These are phyloP conservation scores for Ellobium chinense DNA, from an alignment of 2,888 invertebrate species.

Conservation along the genomic window DNA sequence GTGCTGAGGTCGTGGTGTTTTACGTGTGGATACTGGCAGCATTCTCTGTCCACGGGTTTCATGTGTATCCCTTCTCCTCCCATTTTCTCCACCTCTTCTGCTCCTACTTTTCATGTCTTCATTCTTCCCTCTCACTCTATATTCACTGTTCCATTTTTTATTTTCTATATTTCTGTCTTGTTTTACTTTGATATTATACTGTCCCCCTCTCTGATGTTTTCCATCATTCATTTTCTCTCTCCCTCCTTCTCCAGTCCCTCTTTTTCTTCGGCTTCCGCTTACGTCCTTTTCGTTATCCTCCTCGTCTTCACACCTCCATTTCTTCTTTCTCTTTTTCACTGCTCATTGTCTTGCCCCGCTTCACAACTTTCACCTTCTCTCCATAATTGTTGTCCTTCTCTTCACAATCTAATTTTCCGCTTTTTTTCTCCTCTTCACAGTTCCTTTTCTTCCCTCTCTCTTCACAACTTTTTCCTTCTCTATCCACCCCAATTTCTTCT, in stretches of 20 bases:
- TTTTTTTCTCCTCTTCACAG: not conserved
- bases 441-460: not conserved
- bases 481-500: not conserved
- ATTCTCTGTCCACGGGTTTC: not conserved
- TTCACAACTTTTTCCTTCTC: not conserved
- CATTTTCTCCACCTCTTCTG: not conserved
- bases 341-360: not conserved
- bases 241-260: not conserved
- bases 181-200: not conserved
- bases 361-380: not conserved
- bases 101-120: not conserved
- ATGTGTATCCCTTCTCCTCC: not conserved
- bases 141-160: not conserved
- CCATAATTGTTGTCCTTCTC: not conserved
- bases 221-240: not conserved
- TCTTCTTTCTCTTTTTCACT: not conserved
- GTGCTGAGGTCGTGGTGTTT: too few species aligned
- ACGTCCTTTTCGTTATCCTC: not conserved
- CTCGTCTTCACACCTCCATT: not conserved
- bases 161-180: not conserved
- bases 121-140: not conserved
- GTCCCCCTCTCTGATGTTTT: not conserved
- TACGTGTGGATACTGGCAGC: too few species aligned
- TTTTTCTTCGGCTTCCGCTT: not conserved
- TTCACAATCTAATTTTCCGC: not conserved